phyloP scores from a whole-genome alignment of 2,797 vertebrate genomes.

The Kryptolebias ocellatus region DNA sequence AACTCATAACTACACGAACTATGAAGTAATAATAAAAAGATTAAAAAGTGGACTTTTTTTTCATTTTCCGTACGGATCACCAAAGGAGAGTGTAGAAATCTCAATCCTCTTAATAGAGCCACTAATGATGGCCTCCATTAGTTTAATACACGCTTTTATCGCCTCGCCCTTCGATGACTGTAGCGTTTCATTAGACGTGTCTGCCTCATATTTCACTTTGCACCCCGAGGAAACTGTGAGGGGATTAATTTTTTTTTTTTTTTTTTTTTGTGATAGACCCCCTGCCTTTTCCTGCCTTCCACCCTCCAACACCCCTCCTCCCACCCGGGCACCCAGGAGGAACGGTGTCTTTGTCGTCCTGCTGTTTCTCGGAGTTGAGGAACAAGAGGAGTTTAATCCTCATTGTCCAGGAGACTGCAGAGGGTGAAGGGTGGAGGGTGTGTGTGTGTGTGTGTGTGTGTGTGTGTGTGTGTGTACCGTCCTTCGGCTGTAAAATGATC shows the following conservation, averaged over 20 bases:
- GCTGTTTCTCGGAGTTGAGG: constrained; percentile 82
- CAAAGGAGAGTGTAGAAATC: constrained; percentile 53
- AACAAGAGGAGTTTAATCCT: constrained; percentile 88
- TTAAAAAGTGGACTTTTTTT: constrained; percentile 40
- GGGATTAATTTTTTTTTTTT: constrained; percentile 81
- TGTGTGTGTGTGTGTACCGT: constrained; percentile 16
- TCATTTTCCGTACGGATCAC: constrained; percentile 65
- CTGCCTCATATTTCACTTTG: constrained; percentile 83
- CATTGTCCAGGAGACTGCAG: constrained; percentile 84
- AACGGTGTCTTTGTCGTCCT: constrained; percentile 83
- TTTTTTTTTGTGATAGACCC: constrained; percentile 63
- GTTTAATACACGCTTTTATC: constrained; percentile 76
- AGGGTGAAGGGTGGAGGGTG: constrained; percentile 73
- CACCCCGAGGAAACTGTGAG: constrained; percentile 80
- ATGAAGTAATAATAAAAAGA: neutral
- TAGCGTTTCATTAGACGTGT: constrained; percentile 78
- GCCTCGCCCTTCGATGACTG: constrained; percentile 75
- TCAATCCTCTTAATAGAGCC: constrained; percentile 66
- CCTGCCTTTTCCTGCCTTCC: constrained; percentile 66
- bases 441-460: no score
- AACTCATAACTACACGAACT: neutral
- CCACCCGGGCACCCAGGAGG: constrained; percentile 71
- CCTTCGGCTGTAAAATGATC: constrained; percentile 94
- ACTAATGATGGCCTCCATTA: constrained; percentile 76
- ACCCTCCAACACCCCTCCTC: constrained; percentile 42